Evolutionary conservation across 2,797 vertebrate species (phyloP).

Genomic region (Florisuga fusca): DNA sequence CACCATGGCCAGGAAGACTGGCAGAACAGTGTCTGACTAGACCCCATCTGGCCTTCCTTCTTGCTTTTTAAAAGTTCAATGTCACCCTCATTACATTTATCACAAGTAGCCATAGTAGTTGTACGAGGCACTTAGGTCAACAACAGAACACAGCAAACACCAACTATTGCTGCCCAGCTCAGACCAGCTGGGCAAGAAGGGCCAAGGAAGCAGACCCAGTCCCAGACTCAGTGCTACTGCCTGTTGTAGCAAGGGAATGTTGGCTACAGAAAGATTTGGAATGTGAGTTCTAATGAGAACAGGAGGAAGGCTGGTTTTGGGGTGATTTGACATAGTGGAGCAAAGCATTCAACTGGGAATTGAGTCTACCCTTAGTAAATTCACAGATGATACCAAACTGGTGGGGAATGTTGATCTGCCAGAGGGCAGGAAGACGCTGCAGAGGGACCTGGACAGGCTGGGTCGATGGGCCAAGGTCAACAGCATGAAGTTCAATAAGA

Average conservation of each 20-base stretch:
- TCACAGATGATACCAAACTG: no score
- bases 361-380: no score
- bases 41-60: not conserved
- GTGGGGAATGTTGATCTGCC: no score
- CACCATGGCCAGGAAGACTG: not conserved
- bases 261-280: not conserved
- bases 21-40: not conserved
- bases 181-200: not conserved
- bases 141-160: not conserved
- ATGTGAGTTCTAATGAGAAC: not conserved
- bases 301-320: not conserved
- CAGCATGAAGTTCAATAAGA: no score
- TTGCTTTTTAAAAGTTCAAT: not conserved
- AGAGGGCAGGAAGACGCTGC: no score
- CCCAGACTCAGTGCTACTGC: not conserved
- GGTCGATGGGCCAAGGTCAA: no score
- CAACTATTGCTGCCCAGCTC: not conserved
- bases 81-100: not conserved
- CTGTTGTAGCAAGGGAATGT: not conserved
- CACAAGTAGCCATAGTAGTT: not conserved
- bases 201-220: not conserved
- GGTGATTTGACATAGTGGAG: not conserved
- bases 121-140: not conserved
- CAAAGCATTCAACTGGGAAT: not conserved
- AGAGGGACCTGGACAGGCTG: no score